Conservation (phyloP, 2,113 vertebrate genomes). For the Perognathus longimembris region DNA sequence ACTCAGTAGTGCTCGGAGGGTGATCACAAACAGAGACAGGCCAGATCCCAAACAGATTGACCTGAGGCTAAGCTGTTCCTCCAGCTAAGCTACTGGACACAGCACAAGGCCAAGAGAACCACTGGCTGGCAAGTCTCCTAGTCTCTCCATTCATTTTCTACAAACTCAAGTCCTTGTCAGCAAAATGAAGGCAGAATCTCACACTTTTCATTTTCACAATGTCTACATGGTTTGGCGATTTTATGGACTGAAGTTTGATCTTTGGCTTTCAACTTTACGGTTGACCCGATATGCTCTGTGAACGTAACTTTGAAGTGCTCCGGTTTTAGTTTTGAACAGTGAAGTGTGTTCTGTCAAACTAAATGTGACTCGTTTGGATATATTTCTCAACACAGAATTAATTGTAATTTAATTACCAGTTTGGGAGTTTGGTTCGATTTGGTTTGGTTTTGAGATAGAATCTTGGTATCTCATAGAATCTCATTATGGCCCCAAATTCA, state of each 20-base stretch:
- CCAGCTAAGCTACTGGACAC: fast-evolving
- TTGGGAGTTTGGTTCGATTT: background rate
- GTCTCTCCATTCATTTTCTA: background rate
- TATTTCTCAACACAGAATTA: background rate
- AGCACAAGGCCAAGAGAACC: background rate
- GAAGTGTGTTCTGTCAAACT: background rate
- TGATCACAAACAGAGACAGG: background rate
- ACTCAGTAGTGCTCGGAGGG: fast-evolving
- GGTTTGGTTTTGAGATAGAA: background rate
- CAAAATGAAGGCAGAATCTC: background rate
- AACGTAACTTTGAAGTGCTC: background rate
- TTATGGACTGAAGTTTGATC: background rate
- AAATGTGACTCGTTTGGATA: background rate
- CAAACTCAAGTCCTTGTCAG: background rate
- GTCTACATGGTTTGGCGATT: background rate
- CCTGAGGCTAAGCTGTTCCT: background rate
- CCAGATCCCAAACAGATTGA: too few relatives aligned
- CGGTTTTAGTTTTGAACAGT: background rate
- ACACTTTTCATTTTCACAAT: background rate
- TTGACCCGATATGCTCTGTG: background rate
- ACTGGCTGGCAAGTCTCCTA: fast-evolving
- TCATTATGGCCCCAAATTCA: background rate
- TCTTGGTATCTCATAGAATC: background rate
- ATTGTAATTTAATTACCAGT: background rate
- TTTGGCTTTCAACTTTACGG: background rate